Conservation (phyloP, 2,888 invertebrate genomes). For the Pseudococcus jackbeardsleyi region DNA sequence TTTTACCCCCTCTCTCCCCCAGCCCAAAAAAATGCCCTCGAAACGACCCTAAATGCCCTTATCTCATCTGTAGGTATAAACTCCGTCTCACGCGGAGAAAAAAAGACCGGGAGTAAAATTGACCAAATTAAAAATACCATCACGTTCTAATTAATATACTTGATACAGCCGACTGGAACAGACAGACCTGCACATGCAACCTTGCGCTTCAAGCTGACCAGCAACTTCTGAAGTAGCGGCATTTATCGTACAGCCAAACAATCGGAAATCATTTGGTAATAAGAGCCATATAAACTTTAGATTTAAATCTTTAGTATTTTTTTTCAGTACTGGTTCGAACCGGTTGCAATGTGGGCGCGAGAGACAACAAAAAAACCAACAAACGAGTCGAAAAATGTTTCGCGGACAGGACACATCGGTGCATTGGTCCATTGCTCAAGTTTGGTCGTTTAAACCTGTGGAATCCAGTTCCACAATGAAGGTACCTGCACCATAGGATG, state of each 20-base stretch:
- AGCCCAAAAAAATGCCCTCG: too few relatives aligned
- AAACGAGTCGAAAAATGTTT: slow-evolving; percentile 44
- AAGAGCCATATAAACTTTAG: slow-evolving; percentile 10
- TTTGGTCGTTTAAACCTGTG: not conserved
- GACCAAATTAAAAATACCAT: not conserved
- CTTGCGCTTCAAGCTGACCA: not conserved
- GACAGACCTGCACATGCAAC: not conserved
- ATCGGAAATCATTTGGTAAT: slow-evolving; percentile 23
- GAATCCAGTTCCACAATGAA: slow-evolving; percentile 35
- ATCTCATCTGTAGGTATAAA: not conserved
- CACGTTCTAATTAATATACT: slow-evolving; percentile 14
- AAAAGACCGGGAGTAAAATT: not conserved
- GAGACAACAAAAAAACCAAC: slow-evolving; percentile 4
- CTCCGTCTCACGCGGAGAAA: not conserved
- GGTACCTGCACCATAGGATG: slow-evolving; percentile 10
- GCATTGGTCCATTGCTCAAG: not conserved
- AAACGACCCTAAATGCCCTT: too few relatives aligned
- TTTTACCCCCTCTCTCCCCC: too few relatives aligned
- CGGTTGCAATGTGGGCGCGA: slow-evolving; percentile 22
- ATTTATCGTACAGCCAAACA: not conserved
- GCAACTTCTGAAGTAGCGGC: slow-evolving; percentile 1
- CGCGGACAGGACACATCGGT: slow-evolving; percentile 24
- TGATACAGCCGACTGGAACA: not conserved
- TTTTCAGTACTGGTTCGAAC: slow-evolving; percentile 28
- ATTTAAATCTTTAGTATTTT: slow-evolving; percentile 14